phyloP scores from a whole-genome alignment of 1,140 invertebrate genomes.

The Papilio polyxenes region DNA sequence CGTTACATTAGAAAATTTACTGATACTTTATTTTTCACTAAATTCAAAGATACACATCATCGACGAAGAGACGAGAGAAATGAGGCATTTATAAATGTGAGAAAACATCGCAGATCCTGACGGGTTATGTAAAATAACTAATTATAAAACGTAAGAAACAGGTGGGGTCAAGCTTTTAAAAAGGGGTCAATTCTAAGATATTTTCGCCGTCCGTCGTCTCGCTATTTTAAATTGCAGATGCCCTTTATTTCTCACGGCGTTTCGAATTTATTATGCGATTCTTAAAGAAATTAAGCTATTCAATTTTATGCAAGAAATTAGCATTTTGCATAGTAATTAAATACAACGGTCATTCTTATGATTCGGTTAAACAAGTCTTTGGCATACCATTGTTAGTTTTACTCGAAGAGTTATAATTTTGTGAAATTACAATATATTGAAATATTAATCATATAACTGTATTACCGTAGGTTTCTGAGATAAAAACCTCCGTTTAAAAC shows the following conservation, averaged over 20 bases:
- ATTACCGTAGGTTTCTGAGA: too few relatives aligned
- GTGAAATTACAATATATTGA: not conserved
- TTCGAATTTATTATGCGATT: slow-evolving; percentile 25
- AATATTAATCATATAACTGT: not conserved
- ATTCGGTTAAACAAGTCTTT: not conserved
- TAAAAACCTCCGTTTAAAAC: too few relatives aligned
- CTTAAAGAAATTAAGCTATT: slow-evolving; percentile 21
- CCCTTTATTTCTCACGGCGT: slow-evolving; percentile 52
- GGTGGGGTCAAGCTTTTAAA: slow-evolving; percentile 57
- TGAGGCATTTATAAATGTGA: slow-evolving; percentile 45
- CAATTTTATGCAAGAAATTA: slow-evolving; percentile 31
- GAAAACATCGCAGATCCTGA: slow-evolving; percentile 51
- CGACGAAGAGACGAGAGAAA: not conserved
- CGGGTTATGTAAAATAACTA: slow-evolving; percentile 47
- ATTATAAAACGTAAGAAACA: slow-evolving; percentile 58
- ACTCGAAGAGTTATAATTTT: not conserved
- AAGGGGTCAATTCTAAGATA: slow-evolving; percentile 53
- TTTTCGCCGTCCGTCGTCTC: slow-evolving; percentile 11
- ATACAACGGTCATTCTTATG: slow-evolving; percentile 3
- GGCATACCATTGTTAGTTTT: not conserved
- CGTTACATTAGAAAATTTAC: not conserved
- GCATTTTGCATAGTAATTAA: slow-evolving; percentile 32
- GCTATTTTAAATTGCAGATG: slow-evolving; percentile 54
- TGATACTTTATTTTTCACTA: not conserved
- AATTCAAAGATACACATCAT: not conserved